Evolutionary conservation across 2,113 vertebrate genomes (phyloP), one percentile per base, ranked within the genome.

Genomic region (Coryphaenoides rupestris): DNA sequence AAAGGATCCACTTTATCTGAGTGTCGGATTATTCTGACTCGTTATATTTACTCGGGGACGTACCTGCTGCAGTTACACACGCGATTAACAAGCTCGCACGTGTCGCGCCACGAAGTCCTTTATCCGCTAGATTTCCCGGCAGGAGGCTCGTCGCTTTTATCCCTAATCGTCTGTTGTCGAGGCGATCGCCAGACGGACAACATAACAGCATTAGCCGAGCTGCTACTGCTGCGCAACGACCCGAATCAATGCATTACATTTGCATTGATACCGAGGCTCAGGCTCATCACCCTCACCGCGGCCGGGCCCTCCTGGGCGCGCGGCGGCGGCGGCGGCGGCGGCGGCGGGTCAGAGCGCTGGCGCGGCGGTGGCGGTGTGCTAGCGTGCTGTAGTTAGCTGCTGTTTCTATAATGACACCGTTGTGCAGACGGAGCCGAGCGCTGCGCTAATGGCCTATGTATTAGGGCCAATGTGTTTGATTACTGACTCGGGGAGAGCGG

Each of bases 401-500:
- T 82, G 78, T 84, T 88, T 84, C 70, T 78, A 84, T 88, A 88
- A 89, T 86, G 86, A 83, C 82, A 82, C 86, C 85, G 84, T 84
- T 82, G 85, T 84, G 85, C 84, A 83, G 86, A 83, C 82, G 84
- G 86, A 87, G 85, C 86, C 87, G 81, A 85, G 78, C 79, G 81
- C 84, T 70, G 73, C 76, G 82, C 81, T 89, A 88, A 89, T 89
- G 83, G 84, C 75, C 81, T 82, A 80, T 83, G 81, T 87, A 83
- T 85, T 85, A 89, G 84, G 72, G 79, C 69, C 80, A 86, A 83
- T 87, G 85, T 75, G 79, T 89, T 88, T 90, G 89, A 91, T 91
- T 89, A 90, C 86, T 83, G 83, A 85, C 80, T 86, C 78, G 65
- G 80, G 80, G 74, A 83, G 76, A 83, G 80, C 56, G 45, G 63